Base-by-base conservation (phyloP, 2,888 invertebrate genomes). In the Orthonychiurus folsomi region DNA sequence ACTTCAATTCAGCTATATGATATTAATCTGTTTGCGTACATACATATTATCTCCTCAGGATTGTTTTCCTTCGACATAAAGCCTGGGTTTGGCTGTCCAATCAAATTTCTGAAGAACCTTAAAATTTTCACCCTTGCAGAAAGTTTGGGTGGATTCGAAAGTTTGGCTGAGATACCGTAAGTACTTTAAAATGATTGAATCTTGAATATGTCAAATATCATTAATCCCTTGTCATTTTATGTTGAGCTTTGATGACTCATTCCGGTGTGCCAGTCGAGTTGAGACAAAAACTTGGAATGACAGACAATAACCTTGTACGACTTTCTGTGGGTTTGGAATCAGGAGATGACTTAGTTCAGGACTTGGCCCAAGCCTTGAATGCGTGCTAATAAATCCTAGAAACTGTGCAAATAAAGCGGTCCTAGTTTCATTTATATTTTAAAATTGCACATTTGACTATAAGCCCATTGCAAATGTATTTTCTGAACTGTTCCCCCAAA, bases 81-180 rank as follows among this genome's bases (percentile, higher is more conserved):
- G 73, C 93, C 93, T 1, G 86, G 82, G 2, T 74, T 88, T 50
- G 79, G 84, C 62, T 84, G 90, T 72, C 85, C 90, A 0, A 81
- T 81, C 62, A 85, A 81, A 63, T 89, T 96, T 75, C 79, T 94
- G 24, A 82, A 84, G 70, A 69, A 73, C 20, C 78, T 94, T 28
- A 87, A 91, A 79, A 73, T 93, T 25, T 93, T 95, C 77, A 85
- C 83, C 1, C 78, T 94, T 59, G 96, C 96, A 2, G 96, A 95
- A 77, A 95, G 94, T 75, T 82, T 99, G 65, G 97, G 97, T 57
- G 95, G 95, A 62, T 93, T 87, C 74, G 95, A 97, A 76, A 93
- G 93, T 76, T 83, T 97, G 69, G 91, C 93, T 2, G 94, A 95
- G 80, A 81, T 95, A 70, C 96, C 96, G 88, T 91, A 80, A 84